Evolutionary conservation across 1,140 invertebrate genomes (phyloP).

Genomic region (Lepidotrigona ventralis): DNA sequence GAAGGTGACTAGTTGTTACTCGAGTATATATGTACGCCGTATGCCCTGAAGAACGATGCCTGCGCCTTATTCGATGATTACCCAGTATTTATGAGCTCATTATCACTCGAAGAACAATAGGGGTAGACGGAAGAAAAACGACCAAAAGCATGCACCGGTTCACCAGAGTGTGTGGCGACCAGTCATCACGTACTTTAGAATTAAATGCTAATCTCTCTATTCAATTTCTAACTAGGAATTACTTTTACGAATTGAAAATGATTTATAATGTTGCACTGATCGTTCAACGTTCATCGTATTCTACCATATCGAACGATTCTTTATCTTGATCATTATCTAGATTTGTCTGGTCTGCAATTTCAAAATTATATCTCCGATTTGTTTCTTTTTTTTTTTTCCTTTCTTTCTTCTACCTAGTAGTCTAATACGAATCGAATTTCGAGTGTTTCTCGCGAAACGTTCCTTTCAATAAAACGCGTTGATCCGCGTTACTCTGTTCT

Average conservation of each 20-base stretch:
- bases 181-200: background rate
- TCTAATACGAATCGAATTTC: too few species aligned
- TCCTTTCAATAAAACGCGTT: background rate
- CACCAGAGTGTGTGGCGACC: background rate
- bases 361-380: too few species aligned
- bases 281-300: background rate
- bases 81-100: slow-evolving; percentile 57
- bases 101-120: slow-evolving; percentile 43
- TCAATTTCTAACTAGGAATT: background rate
- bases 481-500: background rate
- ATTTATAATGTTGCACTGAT: background rate
- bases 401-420: too few species aligned
- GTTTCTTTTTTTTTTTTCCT: too few species aligned
- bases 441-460: too few species aligned
- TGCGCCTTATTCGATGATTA: slow-evolving; percentile 52
- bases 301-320: background rate
- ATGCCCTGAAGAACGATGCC: slow-evolving; percentile 21
- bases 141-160: background rate
- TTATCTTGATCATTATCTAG: too few species aligned
- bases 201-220: slow-evolving; percentile 24
- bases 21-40: background rate
- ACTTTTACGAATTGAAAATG: background rate
- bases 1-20: slow-evolving; percentile 23
- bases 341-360: too few species aligned
- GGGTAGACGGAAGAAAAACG: background rate